A percentile compares a stretch with the other conserved stretches of the same genome.
phyloP scores from a whole-genome alignment of 35 echinoderm and acorn worm species.

The Hemicentrotus pulcherrimus region DNA sequence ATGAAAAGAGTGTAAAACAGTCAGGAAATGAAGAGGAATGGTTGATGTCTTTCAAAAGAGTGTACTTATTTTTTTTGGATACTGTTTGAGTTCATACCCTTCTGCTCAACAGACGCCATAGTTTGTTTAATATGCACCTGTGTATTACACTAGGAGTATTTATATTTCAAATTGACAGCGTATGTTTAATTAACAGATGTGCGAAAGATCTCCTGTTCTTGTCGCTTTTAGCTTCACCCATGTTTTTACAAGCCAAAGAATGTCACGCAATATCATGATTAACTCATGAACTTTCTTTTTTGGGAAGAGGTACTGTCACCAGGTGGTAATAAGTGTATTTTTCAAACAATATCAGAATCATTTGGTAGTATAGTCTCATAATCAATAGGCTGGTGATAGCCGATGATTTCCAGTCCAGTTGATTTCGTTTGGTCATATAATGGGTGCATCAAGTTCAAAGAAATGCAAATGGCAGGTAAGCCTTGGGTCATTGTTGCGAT shows the following conservation, averaged over 20 bases:
- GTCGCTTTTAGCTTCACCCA: not conserved
- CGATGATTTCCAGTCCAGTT: not conserved
- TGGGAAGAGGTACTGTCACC: not conserved
- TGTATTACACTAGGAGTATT: not conserved
- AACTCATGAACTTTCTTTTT: not conserved
- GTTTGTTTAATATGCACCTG: not conserved
- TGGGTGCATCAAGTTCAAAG: not conserved
- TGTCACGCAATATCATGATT: not conserved
- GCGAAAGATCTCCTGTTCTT: not conserved
- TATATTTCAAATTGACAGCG: not conserved
- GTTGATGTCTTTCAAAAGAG: too few species aligned
- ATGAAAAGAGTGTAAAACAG: too few species aligned
- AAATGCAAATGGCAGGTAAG: not conserved
- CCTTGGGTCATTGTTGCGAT: not conserved
- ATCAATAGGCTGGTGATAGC: not conserved
- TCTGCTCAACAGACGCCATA: too few species aligned
- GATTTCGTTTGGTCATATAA: not conserved
- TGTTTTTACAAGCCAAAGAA: not conserved
- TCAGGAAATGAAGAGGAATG: too few species aligned
- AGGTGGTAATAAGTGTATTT: not conserved
- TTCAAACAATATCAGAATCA: not conserved
- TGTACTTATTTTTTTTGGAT: too few species aligned
- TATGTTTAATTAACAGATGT: not conserved
- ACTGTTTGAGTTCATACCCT: too few species aligned
- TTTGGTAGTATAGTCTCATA: not conserved